A percentile compares a stretch with the other conserved stretches of the same genome.
Conservation (phyloP, 2,113 vertebrate genomes). For the Anguilla japonica region DNA sequence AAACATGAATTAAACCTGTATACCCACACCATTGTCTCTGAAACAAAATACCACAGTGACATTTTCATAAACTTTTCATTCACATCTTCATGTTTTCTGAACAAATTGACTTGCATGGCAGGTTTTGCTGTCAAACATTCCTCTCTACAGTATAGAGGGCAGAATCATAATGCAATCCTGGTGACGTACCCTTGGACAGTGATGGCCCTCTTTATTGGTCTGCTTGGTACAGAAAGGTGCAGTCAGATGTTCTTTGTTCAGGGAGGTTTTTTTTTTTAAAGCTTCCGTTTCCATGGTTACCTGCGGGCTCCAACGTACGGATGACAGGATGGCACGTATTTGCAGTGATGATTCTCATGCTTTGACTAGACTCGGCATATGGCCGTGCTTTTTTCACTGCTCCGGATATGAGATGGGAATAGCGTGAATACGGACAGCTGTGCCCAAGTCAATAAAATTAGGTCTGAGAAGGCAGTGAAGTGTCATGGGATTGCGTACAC, state of each 20-base stretch:
- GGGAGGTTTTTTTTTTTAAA: not conserved
- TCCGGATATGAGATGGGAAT: slow-evolving; percentile 33
- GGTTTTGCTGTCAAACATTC: not conserved
- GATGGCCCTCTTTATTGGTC: not conserved
- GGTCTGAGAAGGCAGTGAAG: not conserved
- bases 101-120: not conserved
- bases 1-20: not conserved
- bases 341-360: not conserved
- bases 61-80: not conserved
- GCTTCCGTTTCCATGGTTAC: slow-evolving; percentile 6
- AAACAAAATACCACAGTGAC: not conserved
- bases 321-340: not conserved
- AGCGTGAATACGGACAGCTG: not conserved
- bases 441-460: not conserved
- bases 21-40: not conserved
- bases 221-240: not conserved
- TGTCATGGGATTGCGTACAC: not conserved
- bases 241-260: not conserved
- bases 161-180: not conserved
- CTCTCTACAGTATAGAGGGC: not conserved
- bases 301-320: not conserved
- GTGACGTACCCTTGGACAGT: not conserved
- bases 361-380: not conserved
- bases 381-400: slow-evolving; percentile 19
- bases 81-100: not conserved